Conservation (phyloP, 2,888 invertebrate species). For the Agriopis marginaria region DNA sequence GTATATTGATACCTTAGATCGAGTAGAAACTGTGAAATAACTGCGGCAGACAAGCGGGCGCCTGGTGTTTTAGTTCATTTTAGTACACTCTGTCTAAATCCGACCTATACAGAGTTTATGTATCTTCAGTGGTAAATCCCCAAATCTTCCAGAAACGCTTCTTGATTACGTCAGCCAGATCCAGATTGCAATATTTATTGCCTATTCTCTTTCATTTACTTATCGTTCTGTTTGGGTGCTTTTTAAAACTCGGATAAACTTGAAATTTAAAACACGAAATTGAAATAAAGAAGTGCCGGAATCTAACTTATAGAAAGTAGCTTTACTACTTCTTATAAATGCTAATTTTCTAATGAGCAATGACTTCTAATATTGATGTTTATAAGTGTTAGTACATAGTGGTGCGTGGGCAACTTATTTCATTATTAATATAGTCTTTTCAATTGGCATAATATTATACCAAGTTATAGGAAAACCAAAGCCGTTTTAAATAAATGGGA, state of each 20-base stretch:
- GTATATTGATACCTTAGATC: slow-evolving; percentile 28
- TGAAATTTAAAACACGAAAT: slow-evolving; percentile 3
- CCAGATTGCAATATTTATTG: slow-evolving; percentile 24
- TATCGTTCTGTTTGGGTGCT: slow-evolving; percentile 17
- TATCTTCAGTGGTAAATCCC: slow-evolving; percentile 16
- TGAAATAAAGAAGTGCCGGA: slow-evolving; percentile 15
- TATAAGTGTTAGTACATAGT: not conserved
- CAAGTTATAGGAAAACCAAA: not conserved
- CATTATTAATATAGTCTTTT: too few species aligned
- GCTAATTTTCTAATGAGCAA: not conserved
- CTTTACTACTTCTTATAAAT: slow-evolving; percentile 12
- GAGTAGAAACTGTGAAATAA: slow-evolving; percentile 47
- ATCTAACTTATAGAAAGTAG: slow-evolving; percentile 17
- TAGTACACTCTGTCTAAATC: slow-evolving; percentile 9
- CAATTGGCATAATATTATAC: not conserved
- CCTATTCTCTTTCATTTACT: slow-evolving; percentile 7
- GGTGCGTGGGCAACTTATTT: too few species aligned
- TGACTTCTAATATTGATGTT: not conserved
- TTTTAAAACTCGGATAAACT: slow-evolving; percentile 10
- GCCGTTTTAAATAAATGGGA: not conserved
- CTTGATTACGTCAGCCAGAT: slow-evolving; percentile 12
- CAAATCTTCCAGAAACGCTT: slow-evolving; percentile 7
- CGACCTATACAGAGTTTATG: not conserved
- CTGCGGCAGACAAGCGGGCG: slow-evolving; percentile 58
- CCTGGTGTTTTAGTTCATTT: slow-evolving; percentile 43